Evolutionary conservation across 2,888 invertebrate species (phyloP).

Genomic region (Galeruca laticollis): DNA sequence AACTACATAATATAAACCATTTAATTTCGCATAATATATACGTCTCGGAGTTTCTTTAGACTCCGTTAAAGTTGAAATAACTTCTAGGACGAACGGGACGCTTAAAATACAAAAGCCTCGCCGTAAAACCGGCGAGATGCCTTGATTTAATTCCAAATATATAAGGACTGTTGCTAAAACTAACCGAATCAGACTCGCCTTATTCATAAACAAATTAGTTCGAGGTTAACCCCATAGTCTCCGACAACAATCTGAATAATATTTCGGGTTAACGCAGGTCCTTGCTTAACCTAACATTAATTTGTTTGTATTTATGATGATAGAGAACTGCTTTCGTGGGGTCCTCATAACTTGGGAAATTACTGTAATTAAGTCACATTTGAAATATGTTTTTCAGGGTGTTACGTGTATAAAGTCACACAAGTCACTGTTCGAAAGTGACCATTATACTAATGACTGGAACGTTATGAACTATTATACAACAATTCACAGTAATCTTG

Average conservation of each 20-base stretch:
- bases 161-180: background rate
- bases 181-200: constrained; percentile 10
- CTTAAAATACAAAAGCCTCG: too few relatives aligned
- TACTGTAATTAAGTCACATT: background rate
- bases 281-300: constrained; percentile 19
- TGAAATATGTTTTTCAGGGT: background rate
- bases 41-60: too few relatives aligned
- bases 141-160: background rate
- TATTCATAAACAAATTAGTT: constrained; percentile 24
- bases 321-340: background rate
- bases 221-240: constrained; percentile 11
- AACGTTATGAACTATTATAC: too few relatives aligned
- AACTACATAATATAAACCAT: too few relatives aligned
- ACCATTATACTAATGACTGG: too few relatives aligned
- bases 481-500: too few relatives aligned
- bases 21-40: too few relatives aligned
- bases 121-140: background rate
- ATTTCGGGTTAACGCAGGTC: background rate
- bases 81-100: too few relatives aligned
- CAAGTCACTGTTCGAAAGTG: too few relatives aligned
- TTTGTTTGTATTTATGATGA: constrained; percentile 18
- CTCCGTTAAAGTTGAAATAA: too few relatives aligned
- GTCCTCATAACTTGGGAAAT: background rate
- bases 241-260: constrained; percentile 19
- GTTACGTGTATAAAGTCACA: too few relatives aligned